phyloP scores from a whole-genome alignment of 2,888 invertebrate genomes.

The Halocaridina rubra region DNA sequence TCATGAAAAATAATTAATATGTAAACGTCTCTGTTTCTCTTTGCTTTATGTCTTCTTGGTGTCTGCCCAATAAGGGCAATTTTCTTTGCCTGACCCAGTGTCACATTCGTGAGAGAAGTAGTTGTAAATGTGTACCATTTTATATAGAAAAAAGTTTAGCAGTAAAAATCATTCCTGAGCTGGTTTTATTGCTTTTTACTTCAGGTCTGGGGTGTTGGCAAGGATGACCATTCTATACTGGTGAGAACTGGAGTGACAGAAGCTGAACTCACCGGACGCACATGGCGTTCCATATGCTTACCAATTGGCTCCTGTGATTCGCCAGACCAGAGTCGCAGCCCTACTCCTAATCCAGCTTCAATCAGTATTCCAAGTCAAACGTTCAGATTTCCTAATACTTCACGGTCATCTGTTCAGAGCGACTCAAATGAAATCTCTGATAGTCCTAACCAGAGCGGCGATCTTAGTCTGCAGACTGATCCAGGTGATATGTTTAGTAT shows the following conservation, averaged over 20 bases:
- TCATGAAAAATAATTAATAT: no score
- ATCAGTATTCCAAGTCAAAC: neutral
- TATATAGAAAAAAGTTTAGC: no score
- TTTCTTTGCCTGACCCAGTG: no score
- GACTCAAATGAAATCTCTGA: neutral
- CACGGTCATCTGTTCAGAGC: neutral
- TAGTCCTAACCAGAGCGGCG: neutral
- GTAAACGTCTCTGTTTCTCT: no score
- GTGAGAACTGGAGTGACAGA: conserved; percentile 81
- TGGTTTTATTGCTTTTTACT: conserved; percentile 69
- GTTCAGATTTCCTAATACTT: neutral
- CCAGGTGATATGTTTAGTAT: neutral
- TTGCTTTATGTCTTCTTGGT: no score
- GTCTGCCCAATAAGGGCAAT: no score
- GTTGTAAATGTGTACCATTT: no score
- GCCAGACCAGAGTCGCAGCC: neutral
- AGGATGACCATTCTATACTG: conserved; percentile 86
- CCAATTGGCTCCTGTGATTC: conserved; percentile 66
- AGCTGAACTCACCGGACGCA: conserved; percentile 85
- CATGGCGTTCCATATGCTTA: conserved; percentile 78
- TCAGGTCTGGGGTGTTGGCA: conserved; percentile 81
- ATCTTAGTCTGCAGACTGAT: neutral
- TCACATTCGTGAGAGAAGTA: no score
- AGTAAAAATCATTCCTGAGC: no score
- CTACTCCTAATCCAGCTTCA: neutral